Evolutionary conservation across 2,797 vertebrate genomes (phyloP).

Genomic region (Anguilla megastoma): DNA sequence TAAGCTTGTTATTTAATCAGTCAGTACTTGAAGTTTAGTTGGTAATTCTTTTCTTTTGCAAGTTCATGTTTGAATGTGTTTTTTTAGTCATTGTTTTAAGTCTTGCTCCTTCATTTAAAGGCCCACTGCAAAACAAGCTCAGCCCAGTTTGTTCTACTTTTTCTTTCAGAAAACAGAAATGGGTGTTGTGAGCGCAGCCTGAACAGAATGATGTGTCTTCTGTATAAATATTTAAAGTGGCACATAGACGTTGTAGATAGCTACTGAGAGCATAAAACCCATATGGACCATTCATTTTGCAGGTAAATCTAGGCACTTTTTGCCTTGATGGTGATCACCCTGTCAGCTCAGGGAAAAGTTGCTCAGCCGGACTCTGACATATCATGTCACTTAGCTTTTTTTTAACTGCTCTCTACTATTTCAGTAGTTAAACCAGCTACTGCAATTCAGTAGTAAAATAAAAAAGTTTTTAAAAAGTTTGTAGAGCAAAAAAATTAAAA

Average conservation of each 20-base stretch:
- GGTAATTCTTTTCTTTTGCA: neutral
- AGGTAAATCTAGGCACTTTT: neutral
- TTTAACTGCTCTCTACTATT: neutral
- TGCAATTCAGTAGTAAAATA: no score
- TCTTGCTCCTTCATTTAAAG: neutral
- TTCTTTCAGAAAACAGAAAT: neutral
- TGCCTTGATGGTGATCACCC: neutral
- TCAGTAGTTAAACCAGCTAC: neutral
- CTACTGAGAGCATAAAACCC: neutral
- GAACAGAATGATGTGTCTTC: neutral
- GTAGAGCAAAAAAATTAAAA: no score
- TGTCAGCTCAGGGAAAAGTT: neutral
- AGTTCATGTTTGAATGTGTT: neutral
- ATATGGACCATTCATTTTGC: neutral
- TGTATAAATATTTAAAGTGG: neutral
- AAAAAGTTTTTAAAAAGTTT: no score
- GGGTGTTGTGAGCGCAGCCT: neutral
- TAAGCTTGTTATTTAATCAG: neutral
- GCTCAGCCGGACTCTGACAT: neutral
- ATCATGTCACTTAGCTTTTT: neutral
- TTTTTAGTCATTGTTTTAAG: neutral
- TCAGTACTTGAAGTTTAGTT: neutral
- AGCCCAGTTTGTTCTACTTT: neutral
- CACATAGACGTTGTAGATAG: neutral
- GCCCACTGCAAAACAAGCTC: neutral